Evolutionary conservation across 2,113 vertebrate genomes (phyloP), one percentile per base, ranked within the genome.

Genomic region (Ictidomys tridecemlineatus): DNA sequence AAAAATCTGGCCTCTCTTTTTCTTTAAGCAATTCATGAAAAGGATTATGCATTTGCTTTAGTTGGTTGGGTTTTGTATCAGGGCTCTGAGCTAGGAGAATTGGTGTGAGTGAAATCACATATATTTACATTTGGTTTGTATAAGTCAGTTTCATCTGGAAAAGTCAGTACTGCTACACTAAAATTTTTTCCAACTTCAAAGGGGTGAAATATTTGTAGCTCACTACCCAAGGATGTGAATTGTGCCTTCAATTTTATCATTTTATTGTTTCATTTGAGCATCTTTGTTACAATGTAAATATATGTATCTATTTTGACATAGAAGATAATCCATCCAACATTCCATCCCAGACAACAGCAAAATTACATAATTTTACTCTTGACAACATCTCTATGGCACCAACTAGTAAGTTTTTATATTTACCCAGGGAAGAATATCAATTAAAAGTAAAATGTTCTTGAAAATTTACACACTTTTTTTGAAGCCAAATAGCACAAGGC

Each of bases 101-200:
- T 11, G 30, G 39, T 98, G 86, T 91, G 96, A 94, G 63, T 85
- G 79, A 95, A 93, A 79, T 93, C 63, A 72, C 89, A 91, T 37
- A 12, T 53, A 67, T 51, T 78, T 37, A 45, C 85, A 80, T 65
- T n/a, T 20, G 56, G 79, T 93, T 83, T 88, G 34, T 34, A 48
- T 30, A 84, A 69, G 56, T n/a, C 51, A 51, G 8, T 89, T 87
- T 93, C 65, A 74, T 94, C 53, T 72, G 93, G 89, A 94, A 94
- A 86, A 91, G 17, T 4, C 61, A 91, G 34, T 72, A n/a, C 78
- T 67, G 45, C 20, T 85, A 82, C 16, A 73, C 3, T 51, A 80
- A 22, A 37, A 70, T 8, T 58, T 74, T 89, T 95, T 58, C 37
- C 3, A 73, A 69, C 92, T 94, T 51, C 61, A 42, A 94, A 93